Evolutionary conservation across 2,113 vertebrate species (phyloP).

Genomic region (Lepidiolamprologus cunningtoni): DNA sequence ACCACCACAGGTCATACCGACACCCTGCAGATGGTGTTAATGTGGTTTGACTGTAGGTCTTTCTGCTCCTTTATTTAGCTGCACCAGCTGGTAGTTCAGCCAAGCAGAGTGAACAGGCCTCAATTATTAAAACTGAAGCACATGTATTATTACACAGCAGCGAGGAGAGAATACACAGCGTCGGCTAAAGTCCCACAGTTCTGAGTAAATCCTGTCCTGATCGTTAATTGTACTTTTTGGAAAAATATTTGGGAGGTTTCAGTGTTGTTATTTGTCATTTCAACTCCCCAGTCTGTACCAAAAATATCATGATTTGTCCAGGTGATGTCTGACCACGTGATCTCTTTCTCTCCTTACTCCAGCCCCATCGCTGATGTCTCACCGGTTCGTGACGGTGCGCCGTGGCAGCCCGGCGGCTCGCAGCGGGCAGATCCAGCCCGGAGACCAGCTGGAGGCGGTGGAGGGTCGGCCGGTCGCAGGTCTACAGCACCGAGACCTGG

Average conservation of each 20-base stretch:
- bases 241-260: background rate
- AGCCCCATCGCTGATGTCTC: conserved; percentile 64
- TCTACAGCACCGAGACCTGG: conserved; percentile 68
- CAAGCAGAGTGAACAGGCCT: background rate
- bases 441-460: conserved; percentile 70
- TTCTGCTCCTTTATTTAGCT: background rate
- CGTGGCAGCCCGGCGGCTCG: conserved; percentile 71
- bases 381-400: conserved; percentile 69
- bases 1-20: background rate
- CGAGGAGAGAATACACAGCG: background rate
- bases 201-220: background rate
- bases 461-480: conserved; percentile 55
- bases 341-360: background rate
- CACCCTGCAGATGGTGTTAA: background rate
- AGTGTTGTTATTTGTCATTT: background rate
- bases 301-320: background rate
- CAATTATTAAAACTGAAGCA: conserved; percentile 13
- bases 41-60: background rate
- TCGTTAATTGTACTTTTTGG: background rate
- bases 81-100: background rate
- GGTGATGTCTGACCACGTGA: background rate
- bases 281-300: rapidly evolving
- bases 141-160: conserved; percentile 9
- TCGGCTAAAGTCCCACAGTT: background rate
- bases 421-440: conserved; percentile 66